A percentile compares a stretch with the other conserved stretches of the same genome.
Evolutionary conservation across 2,888 invertebrate genomes (phyloP).

Genomic region (Xestobium rufovillosum): DNA sequence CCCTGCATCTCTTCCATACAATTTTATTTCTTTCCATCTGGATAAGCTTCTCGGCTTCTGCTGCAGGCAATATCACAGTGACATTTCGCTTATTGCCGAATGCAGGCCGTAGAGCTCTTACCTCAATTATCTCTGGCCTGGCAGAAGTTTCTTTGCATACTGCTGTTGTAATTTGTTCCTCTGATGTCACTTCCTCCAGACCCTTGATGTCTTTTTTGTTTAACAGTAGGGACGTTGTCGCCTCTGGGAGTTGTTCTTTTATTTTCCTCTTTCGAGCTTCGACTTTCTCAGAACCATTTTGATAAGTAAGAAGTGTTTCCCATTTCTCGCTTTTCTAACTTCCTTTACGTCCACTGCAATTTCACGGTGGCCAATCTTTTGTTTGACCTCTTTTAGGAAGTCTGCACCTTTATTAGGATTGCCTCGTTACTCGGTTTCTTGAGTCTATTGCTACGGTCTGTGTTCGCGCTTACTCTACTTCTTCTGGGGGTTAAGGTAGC

Average conservation of each 20-base stretch:
- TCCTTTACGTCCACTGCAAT: constrained; percentile 12
- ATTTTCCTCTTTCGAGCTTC: constrained; percentile 9
- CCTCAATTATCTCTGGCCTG: constrained; percentile 12
- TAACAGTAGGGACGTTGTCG: constrained; percentile 6
- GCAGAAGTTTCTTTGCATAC: background rate
- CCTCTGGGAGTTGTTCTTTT: constrained; percentile 2
- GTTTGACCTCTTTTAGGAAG: constrained; percentile 15
- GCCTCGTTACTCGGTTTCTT: constrained; percentile 10
- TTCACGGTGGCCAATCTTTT: constrained; percentile 8
- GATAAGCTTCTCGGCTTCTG: constrained; percentile 8
- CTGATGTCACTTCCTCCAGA: constrained; percentile 11
- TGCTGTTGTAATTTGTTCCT: constrained; percentile 11
- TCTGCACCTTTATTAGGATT: constrained; percentile 14
- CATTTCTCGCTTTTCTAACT: constrained; percentile 4
- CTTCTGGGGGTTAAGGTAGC: too few relatives aligned
- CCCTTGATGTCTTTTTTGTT: constrained; percentile 7
- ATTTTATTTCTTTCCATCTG: constrained; percentile 14
- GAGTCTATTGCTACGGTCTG: background rate
- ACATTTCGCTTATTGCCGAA: constrained; percentile 20
- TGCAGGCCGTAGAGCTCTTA: constrained; percentile 20
- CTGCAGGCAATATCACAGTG: constrained; percentile 14
- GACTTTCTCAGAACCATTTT: constrained; percentile 14
- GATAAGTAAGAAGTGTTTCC: constrained; percentile 6
- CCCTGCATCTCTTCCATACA: constrained; percentile 13
- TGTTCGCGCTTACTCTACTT: constrained; percentile 4